phyloP scores from a whole-genome alignment of 2,113 vertebrate genomes.

The Peromyscus maniculatus region DNA sequence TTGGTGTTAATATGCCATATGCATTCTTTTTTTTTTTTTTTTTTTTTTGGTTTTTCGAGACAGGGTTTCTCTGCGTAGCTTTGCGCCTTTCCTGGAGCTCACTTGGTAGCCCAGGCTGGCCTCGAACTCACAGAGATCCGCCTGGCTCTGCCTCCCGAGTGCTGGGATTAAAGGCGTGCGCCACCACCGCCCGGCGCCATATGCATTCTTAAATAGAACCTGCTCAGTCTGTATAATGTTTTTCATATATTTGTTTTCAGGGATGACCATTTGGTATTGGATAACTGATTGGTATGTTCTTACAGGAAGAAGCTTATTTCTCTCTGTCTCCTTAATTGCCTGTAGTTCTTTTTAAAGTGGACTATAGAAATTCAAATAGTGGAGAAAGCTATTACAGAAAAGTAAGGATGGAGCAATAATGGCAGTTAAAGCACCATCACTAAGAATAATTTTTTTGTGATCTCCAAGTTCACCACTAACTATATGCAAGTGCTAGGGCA shows the following conservation, averaged over 20 bases:
- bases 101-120: too few species aligned
- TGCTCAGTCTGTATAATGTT: neutral
- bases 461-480: neutral
- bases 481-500: neutral
- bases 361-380: neutral
- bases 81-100: too few species aligned
- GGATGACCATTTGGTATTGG: neutral
- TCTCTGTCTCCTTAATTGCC: neutral
- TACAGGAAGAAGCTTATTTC: neutral
- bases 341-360: neutral
- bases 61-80: too few species aligned
- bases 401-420: neutral
- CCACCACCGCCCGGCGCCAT: too few species aligned
- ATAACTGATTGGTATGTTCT: neutral
- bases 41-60: too few species aligned
- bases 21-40: too few species aligned
- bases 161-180: too few species aligned
- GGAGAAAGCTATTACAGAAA: neutral
- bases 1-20: neutral
- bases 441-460: neutral
- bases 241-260: neutral
- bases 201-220: neutral
- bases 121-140: too few species aligned
- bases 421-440: neutral
- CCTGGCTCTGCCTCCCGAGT: too few species aligned